Conservation (phyloP, 2,113 vertebrate genomes). For the Polypterus bichir region DNA sequence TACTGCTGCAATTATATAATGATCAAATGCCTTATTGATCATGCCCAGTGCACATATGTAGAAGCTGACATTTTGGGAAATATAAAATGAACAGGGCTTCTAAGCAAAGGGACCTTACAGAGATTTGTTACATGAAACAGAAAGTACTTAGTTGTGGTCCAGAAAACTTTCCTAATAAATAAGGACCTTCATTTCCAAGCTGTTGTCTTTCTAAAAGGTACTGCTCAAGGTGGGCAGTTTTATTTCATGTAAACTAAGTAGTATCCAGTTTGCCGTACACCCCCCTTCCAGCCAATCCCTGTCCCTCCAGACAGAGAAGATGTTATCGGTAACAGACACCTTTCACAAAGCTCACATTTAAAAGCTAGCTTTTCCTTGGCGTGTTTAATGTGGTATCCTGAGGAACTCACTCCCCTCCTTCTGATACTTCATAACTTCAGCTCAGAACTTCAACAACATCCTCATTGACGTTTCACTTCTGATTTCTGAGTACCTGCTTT, state of each 20-base stretch:
- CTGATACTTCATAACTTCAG: slow-evolving; percentile 25
- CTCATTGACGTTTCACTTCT: slow-evolving; percentile 25
- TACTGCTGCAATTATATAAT: too few species aligned
- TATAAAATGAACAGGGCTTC: too few species aligned
- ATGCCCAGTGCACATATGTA: too few species aligned
- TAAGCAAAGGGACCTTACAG: too few species aligned
- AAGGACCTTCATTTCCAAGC: too few species aligned
- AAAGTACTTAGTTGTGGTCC: too few species aligned
- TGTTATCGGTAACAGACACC: slow-evolving; percentile 45
- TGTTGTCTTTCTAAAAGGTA: too few species aligned
- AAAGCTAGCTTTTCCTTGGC: slow-evolving; percentile 48
- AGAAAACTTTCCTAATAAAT: too few species aligned
- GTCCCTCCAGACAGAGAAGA: slow-evolving; percentile 47
- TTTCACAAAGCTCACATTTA: slow-evolving; percentile 41
- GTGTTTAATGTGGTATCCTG: slow-evolving; percentile 50
- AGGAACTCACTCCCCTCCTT: slow-evolving; percentile 27
- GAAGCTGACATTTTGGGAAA: too few species aligned
- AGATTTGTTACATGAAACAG: too few species aligned
- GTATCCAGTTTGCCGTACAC: not conserved
- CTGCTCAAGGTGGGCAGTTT: slow-evolving; percentile 11
- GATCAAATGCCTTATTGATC: too few species aligned
- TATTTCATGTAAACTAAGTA: slow-evolving; percentile 29
- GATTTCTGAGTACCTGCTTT: not conserved
- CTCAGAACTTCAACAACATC: slow-evolving; percentile 32
- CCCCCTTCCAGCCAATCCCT: slow-evolving; percentile 7